Base-by-base conservation (phyloP, 1,140 invertebrate genomes). In the Luehdorfia chinensis region DNA sequence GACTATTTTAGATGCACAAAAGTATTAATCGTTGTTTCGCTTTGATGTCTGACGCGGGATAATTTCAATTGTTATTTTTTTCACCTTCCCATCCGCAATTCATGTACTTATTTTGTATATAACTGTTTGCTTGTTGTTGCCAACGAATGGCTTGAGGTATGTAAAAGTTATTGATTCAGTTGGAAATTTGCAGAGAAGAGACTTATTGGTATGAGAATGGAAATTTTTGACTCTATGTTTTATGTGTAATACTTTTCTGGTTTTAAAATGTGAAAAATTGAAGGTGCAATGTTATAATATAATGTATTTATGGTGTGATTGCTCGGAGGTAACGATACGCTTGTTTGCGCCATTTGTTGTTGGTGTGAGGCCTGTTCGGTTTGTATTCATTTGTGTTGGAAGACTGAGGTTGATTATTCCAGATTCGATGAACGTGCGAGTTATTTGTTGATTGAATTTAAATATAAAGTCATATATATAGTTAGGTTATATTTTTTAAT, bases 401-500 rank as follows among this genome's bases (percentile, higher is more conserved):
- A 85, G 79, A 85, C 81, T 85, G 81, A 85, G 77, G 66, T 85
- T 85, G 74, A 85, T 75, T 80, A 84, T 85, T 85, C 79, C 81
- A 85, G 74, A 74, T 77, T 76, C 72, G 69, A 75, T 70, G 74
- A 75, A 80, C 74, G 77, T 76, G 77, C 76, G 73, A 84, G 79
- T 85, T 84, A 81, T 84, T 84, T 85, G 81, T 85, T 85, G 77
- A 81, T 85, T 85, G 76, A 85, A 83, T 85, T 78, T 83, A 83
- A 85, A 77, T 83, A 81, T 83, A 84, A 80, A 85, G 81, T 83
- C 77, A 81, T 85, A 84, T 80, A 84, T 84, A 83, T 85, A 85
- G 78, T 83, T 85, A 85, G 81, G 81, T 84, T 85, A 85, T 85
- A 85, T 85, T 85, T 85, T 85, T 83, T 83, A 85, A 85, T 85